A percentile compares a stretch with the other conserved stretches of the same genome.
Evolutionary conservation across 2,797 vertebrate species (phyloP).

Genomic region (Corythornis leucogaster): DNA sequence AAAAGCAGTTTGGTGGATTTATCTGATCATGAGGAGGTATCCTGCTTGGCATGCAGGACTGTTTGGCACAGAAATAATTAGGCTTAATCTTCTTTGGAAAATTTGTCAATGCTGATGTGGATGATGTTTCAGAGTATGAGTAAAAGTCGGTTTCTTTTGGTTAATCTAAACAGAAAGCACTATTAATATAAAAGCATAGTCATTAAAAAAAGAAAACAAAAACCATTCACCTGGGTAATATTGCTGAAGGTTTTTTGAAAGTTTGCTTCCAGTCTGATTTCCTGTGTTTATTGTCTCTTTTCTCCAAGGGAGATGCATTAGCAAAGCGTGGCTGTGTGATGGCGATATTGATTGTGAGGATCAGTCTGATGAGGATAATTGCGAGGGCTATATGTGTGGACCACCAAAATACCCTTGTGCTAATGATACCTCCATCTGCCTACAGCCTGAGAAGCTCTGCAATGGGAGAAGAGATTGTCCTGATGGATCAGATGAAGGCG

Average conservation of each 20-base stretch:
- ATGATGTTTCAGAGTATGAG: not conserved
- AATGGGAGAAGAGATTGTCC: constrained; percentile 92
- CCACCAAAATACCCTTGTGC: constrained; percentile 96
- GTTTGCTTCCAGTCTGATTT: constrained; percentile 54
- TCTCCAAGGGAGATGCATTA: constrained; percentile 95
- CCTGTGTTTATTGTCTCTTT: constrained; percentile 70
- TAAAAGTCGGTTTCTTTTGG: not conserved
- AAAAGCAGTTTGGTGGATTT: not conserved
- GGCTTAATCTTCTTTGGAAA: not conserved
- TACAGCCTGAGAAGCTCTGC: constrained; percentile 95
- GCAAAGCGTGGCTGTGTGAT: constrained; percentile 98
- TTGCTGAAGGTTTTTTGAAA: not conserved
- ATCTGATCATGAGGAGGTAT: not conserved
- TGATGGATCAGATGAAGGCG: constrained; percentile 95
- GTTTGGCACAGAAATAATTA: not conserved
- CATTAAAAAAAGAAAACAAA: not conserved
- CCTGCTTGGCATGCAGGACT: not conserved
- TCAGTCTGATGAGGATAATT: constrained; percentile 95
- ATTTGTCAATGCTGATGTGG: not conserved
- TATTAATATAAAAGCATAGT: not conserved
- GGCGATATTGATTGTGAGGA: constrained; percentile 98
- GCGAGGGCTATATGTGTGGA: constrained; percentile 90
- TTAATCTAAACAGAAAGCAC: not conserved
- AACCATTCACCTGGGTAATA: not conserved
- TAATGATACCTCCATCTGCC: constrained; percentile 92